Evolutionary conservation across 2,797 vertebrate genomes (phyloP), one percentile per base, ranked within the genome.

Genomic region (Neomorphus geoffroyi): DNA sequence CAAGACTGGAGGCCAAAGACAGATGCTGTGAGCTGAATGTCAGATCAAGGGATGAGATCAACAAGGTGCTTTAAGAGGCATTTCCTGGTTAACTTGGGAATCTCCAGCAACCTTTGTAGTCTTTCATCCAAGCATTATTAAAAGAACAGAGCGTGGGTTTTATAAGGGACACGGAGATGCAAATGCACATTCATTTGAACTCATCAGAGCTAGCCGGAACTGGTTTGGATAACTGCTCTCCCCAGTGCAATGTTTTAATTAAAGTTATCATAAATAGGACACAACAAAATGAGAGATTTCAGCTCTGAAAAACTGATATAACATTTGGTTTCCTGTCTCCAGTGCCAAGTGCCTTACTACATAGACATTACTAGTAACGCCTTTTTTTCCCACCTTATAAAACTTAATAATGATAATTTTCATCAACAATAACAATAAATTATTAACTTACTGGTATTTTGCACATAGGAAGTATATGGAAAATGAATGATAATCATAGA

Each of bases 71-170:
- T 66, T 58, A 94, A 67, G 35, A 96, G 88, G 37, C 77, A 75
- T 95, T 94, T 95, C 80, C 90, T 88, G 77, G 67, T 84, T 92
- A 70, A 86, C 56, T 78, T 21, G 8, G 57, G 51, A 93, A 85
- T 92, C 90, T 83, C 80, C 83, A 92, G 67, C 80, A 91, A 94
- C 58, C 46, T 95, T 93, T 92, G 77, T 88, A 92, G 79, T 71
- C 73, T 79, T 93, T 87, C 90, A 91, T 92, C 66, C 86, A 72
- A 93, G 43, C 39, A 57, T 81, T 81, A 78, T 80, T 90, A 83
- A 92, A 94, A 94, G 73, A 92, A 57, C 66, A 90, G 75, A 82
- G 22, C 0, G 1, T 39, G 23, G 82, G 46, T 75, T 94, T 95
- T 93, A 61, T 33, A 62, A 86, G 58, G 61, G 73, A 50, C 46